A percentile compares a stretch with the other conserved stretches of the same genome.
Evolutionary conservation across 2,113 vertebrate genomes (phyloP).

Genomic region (Neomonachus schauinslandi): DNA sequence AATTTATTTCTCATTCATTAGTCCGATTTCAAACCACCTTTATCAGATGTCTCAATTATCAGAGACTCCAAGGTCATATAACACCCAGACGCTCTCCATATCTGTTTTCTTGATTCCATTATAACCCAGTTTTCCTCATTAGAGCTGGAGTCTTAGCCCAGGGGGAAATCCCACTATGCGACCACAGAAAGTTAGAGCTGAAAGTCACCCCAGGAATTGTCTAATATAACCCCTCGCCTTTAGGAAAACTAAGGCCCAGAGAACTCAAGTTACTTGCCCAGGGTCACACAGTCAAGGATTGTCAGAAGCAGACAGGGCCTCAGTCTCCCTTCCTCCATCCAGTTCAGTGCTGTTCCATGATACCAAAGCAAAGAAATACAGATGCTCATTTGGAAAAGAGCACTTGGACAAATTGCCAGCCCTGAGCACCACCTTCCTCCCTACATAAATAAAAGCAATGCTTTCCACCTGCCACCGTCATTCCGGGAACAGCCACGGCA

Average conservation of each 20-base stretch:
- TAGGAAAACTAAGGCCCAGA: slow-evolving; percentile 31
- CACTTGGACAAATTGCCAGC: slow-evolving; percentile 19
- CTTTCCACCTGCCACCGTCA: neutral
- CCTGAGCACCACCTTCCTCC: slow-evolving; percentile 14
- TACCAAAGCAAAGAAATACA: neutral
- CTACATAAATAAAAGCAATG: slow-evolving; percentile 44
- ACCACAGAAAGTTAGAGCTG: neutral
- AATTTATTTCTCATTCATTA: slow-evolving; percentile 71
- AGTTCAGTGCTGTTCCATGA: neutral
- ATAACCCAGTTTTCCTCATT: slow-evolving; percentile 5
- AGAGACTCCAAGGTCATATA: slow-evolving; percentile 35
- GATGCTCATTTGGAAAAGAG: neutral
- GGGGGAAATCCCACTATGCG: neutral
- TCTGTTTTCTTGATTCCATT: slow-evolving; percentile 9
- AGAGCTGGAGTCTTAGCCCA: neutral
- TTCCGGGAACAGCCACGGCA: neutral
- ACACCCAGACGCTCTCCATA: neutral
- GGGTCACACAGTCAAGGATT: neutral
- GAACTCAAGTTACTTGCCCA: neutral
- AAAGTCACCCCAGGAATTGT: neutral
- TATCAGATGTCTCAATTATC: slow-evolving; percentile 46
- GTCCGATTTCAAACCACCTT: slow-evolving; percentile 55
- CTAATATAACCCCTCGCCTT: neutral
- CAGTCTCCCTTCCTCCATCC: neutral
- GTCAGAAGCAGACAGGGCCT: neutral